phyloP scores from a whole-genome alignment of 2,797 vertebrate genomes.

The Chlorospingus semifuscus region DNA sequence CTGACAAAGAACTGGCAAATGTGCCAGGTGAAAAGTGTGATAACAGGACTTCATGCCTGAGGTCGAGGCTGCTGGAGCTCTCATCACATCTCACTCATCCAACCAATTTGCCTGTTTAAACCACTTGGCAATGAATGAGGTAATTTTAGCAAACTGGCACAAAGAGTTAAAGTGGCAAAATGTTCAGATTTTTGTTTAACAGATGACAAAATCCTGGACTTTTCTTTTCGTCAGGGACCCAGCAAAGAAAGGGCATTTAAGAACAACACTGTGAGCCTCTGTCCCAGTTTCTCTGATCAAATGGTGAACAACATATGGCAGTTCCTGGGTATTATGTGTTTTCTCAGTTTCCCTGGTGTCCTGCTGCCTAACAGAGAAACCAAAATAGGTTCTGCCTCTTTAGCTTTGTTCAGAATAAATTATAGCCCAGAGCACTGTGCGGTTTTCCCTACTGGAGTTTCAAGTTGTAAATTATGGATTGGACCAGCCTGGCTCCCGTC shows the following conservation, averaged over 20 bases:
- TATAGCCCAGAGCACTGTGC: neutral
- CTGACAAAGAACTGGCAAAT: neutral
- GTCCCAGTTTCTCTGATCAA: neutral
- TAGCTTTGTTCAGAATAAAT: neutral
- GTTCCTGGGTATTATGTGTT: neutral
- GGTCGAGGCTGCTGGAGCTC: rapidly evolving
- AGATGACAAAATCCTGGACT: neutral
- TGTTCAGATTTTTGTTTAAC: neutral
- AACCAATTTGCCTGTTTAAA: neutral
- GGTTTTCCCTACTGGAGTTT: slow-evolving; percentile 5
- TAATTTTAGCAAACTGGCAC: neutral
- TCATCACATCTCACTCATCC: neutral
- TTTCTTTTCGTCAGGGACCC: neutral
- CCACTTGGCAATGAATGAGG: neutral
- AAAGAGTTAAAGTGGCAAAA: neutral
- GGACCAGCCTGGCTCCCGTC: neutral
- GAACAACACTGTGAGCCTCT: rapidly evolving
- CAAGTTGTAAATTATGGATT: slow-evolving; percentile 52
- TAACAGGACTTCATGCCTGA: neutral
- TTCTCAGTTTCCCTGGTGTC: neutral
- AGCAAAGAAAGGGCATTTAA: neutral
- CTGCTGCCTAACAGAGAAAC: neutral
- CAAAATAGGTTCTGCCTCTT: neutral
- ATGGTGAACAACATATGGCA: neutral
- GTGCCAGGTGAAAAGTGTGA: neutral